Evolutionary conservation across 2,888 invertebrate genomes (phyloP), one percentile per base, ranked within the genome.

Genomic region (Eudiplozoon nipponicum): DNA sequence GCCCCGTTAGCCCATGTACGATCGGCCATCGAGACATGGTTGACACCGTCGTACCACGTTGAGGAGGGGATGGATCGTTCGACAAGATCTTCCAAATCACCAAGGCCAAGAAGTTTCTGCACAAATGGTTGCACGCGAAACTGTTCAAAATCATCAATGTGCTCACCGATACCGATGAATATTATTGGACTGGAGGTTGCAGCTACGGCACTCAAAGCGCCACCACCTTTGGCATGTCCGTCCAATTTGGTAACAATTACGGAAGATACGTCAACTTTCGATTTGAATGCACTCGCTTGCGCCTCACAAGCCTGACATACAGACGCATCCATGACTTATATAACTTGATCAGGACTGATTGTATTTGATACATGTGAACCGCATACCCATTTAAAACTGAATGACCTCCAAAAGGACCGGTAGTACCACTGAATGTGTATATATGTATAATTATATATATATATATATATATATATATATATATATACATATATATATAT

Each of bases 301-400:
- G 72, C 68, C 57, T 90, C 86, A 59, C 90, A 94, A 61, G 90
- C 90, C 61, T 94, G 90, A 57, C 90, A 90, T 55, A 94, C 94
- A 36, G 81, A 77, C 21, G 90, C 90, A 54, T 94, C 94, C 94
- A 94, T 98, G 28, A 98, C 94, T 63, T 86, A 98, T 48, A 98
- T 77, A 44, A 90, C 78, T 59, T 94, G 90, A 58, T 98, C 86
- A 22, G 94, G 94, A 64, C 69, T 21, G 17, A 40, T 45, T 18
- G 45, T 38, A 15, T 40, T 45, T 3, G 44, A 36, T 7, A 45
- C 45, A 56, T 90, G 84, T 64, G n/a, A n/a, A n/a, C n/a, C n/a
- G n/a, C n/a, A n/a, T n/a, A n/a, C n/a, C n/a, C n/a, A n/a, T n/a
- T n/a, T n/a, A n/a, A n/a, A n/a, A n/a, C n/a, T n/a, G n/a, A n/a